Evolutionary conservation across 2,113 vertebrate genomes (phyloP).

Genomic region (Zosterops lateralis): DNA sequence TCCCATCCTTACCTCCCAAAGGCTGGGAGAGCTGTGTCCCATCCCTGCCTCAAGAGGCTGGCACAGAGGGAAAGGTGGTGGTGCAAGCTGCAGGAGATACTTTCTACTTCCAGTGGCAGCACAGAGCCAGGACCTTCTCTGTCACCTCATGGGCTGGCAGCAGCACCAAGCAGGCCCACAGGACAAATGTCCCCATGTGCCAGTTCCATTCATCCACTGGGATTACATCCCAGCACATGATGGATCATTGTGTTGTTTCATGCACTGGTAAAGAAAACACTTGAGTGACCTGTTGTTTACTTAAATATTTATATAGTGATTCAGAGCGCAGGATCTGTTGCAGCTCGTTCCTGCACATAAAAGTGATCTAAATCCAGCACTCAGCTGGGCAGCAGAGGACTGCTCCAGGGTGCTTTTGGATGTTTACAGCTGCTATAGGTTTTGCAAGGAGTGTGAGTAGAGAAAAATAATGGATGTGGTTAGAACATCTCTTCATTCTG

Average conservation of each 20-base stretch:
- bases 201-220: accelerated
- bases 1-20: accelerated
- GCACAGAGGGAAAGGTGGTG: background rate
- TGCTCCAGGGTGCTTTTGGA: background rate
- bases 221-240: background rate
- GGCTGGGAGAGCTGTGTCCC: background rate
- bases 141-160: background rate
- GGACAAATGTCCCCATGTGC: background rate
- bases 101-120: background rate
- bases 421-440: background rate
- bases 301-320: background rate
- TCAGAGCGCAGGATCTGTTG: background rate
- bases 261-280: background rate
- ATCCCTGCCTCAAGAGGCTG: background rate
- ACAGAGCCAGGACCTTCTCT: background rate
- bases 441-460: background rate
- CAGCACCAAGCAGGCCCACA: background rate
- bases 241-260: background rate
- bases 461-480: constrained; percentile 30
- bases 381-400: background rate
- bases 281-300: constrained; percentile 9
- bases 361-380: background rate
- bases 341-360: background rate
- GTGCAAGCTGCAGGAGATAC: background rate
- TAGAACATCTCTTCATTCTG: constrained; percentile 27